Evolutionary conservation across 1,140 invertebrate species (phyloP).

Genomic region (Helicoverpa zea): DNA sequence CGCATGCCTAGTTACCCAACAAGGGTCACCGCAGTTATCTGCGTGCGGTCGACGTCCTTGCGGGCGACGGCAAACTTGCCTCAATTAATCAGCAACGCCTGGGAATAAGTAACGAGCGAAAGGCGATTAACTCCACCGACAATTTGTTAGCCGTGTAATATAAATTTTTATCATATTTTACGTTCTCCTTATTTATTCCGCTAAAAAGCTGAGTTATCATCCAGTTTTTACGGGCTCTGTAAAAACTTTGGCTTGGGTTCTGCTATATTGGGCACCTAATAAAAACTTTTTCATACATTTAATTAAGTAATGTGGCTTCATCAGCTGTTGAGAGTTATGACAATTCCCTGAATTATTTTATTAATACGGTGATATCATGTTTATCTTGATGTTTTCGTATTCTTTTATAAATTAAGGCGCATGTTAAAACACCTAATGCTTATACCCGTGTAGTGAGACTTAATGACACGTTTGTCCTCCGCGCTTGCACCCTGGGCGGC

Average conservation of each 20-base stretch:
- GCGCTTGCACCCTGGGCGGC: not conserved
- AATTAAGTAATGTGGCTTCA: conserved; percentile 35
- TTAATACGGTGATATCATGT: not conserved
- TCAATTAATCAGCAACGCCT: conserved; percentile 61
- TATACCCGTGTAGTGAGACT: not conserved
- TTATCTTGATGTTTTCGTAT: not conserved
- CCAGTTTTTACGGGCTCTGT: conserved; percentile 30
- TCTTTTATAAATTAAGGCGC: too few species aligned
- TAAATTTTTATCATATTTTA: conserved; percentile 42
- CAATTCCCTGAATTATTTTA: not conserved
- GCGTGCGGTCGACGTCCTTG: conserved; percentile 60
- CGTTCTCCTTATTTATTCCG: conserved; percentile 26
- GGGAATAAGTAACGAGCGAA: conserved; percentile 31
- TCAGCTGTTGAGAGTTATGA: conserved; percentile 5
- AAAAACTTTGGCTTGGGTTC: conserved; percentile 21
- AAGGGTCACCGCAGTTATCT: conserved; percentile 52
- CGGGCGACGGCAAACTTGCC: conserved; percentile 54
- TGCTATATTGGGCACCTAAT: not conserved
- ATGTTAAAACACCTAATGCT: not conserved
- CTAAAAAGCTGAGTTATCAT: conserved; percentile 31
- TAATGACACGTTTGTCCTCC: conserved; percentile 10
- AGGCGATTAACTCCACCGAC: conserved; percentile 34
- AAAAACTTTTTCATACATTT: conserved; percentile 43
- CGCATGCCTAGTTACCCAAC: conserved; percentile 51
- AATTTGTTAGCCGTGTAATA: conserved; percentile 29